Evolutionary conservation across 2,113 vertebrate species (phyloP), one percentile per base, ranked within the genome.

Genomic region (Pristiophorus japonicus): DNA sequence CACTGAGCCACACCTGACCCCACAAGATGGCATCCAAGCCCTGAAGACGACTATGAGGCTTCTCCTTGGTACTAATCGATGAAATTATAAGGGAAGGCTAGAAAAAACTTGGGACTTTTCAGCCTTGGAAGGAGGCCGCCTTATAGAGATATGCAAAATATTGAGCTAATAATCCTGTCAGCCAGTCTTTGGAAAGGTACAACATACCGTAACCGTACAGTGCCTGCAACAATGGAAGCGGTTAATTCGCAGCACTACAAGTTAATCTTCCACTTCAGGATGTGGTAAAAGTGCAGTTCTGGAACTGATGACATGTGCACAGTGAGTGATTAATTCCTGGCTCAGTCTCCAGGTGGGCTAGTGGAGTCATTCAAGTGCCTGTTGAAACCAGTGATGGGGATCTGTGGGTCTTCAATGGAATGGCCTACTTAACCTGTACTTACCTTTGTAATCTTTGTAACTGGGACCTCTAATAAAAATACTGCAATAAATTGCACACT

Each of bases 341-440:
- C 85, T 59, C 11, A 4, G 4, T 84, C 81, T 12, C 45, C 84
- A 51, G 0, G 6, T 6, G 51, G 42, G 20, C 30, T 34, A 0
- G 66, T 34, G 70, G 5, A 75, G 70, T 75, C 30, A 75, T 30
- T 75, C 70, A 75, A 75, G 70, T 10, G 27, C 1, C 12, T 59
- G 24, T 59, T 85, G 81, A 47, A 51, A 88, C 22, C 14, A 45
- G 78, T 85, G 45, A 85, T 27, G 42, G 45, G 81, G 42, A 45
- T 45, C 47, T 88, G 27, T 55, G 27, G 47, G 47, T 11, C 0
- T 55, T 20, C 4, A 30, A 27, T 88, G 45, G 85, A 84, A 34
- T 51, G 27, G 84, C 51, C 51, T 88, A 55, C 85, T 88, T 88
- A 88, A 88, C 47, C n/a, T n/a, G n/a, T n/a, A n/a, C n/a, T n/a